phyloP scores from a whole-genome alignment of 2,113 vertebrate species.

The Peromyscus californicus region DNA sequence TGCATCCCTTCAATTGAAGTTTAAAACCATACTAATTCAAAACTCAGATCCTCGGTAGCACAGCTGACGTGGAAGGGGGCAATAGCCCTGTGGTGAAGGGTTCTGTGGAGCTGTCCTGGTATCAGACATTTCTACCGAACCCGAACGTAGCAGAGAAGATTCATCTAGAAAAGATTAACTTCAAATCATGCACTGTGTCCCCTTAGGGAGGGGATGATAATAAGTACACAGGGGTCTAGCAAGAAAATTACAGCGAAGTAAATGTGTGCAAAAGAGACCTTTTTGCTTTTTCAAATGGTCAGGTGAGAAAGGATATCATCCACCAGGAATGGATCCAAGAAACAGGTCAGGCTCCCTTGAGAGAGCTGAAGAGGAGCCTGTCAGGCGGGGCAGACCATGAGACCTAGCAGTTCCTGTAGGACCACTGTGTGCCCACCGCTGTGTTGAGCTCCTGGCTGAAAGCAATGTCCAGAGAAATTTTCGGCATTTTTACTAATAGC shows the following conservation, averaged over 20 bases:
- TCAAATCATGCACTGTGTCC: not conserved
- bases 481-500: too few species aligned
- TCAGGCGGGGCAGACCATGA: rapidly evolving
- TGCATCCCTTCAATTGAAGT: not conserved
- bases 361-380: rapidly evolving
- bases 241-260: not conserved
- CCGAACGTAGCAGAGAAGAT: not conserved
- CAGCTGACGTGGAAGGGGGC: not conserved
- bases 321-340: not conserved
- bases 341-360: not conserved
- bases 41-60: not conserved
- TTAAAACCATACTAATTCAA: not conserved
- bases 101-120: rapidly evolving
- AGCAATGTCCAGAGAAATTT: rapidly evolving
- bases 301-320: rapidly evolving
- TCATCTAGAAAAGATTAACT: not conserved
- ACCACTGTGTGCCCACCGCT: rapidly evolving
- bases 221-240: not conserved
- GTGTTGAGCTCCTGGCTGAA: not conserved
- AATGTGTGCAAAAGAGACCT: too few species aligned
- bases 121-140: not conserved
- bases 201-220: not conserved
- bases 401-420: rapidly evolving
- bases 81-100: rapidly evolving
- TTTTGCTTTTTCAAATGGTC: too few species aligned